phyloP scores from a whole-genome alignment of 2,113 vertebrate genomes.

The Bombycilla garrulus region DNA sequence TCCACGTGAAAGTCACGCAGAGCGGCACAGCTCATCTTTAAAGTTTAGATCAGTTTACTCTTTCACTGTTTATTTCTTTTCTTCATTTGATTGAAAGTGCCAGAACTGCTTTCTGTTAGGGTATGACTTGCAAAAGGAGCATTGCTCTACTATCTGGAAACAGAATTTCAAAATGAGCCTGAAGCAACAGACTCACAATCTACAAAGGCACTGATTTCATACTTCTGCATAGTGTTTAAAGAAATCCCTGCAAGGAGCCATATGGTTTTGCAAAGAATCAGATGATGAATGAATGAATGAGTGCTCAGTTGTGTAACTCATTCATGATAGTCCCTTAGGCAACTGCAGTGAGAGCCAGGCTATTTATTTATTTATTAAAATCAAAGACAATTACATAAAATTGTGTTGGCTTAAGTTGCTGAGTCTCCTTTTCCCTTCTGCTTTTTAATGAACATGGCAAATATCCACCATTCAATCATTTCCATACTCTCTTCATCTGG shows the following conservation, averaged over 20 bases:
- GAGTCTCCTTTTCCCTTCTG: neutral
- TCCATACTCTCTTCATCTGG: neutral
- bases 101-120: constrained; percentile 9
- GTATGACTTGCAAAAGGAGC: neutral
- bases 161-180: constrained; percentile 1
- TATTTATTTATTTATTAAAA: neutral
- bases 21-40: neutral
- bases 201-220: neutral
- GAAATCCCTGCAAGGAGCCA: constrained; percentile 24
- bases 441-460: neutral
- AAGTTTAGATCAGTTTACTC: neutral
- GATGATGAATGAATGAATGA: neutral
- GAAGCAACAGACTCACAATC: neutral
- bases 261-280: constrained; percentile 19
- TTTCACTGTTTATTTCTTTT: neutral
- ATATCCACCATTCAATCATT: neutral
- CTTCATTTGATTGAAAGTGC: neutral
- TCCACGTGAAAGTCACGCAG: neutral
- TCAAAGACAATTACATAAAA: neutral
- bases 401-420: neutral
- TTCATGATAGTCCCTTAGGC: neutral
- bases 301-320: constrained; percentile 1
- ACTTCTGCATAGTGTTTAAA: neutral
- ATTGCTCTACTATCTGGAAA: neutral
- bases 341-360: neutral